Conservation (phyloP, 2,888 invertebrate species). For the Chrysotoxum bicinctum region DNA sequence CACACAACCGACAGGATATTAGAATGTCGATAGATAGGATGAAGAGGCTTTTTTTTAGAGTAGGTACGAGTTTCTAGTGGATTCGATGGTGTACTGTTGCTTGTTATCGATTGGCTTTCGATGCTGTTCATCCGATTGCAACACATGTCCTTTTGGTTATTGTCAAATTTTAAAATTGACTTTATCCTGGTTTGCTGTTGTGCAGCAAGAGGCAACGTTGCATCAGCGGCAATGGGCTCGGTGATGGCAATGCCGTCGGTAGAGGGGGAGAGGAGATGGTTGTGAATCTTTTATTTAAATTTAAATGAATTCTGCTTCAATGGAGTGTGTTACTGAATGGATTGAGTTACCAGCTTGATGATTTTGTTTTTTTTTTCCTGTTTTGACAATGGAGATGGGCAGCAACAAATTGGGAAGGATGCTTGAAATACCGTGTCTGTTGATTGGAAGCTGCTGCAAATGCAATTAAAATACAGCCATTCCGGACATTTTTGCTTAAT, state of each 20-base stretch:
- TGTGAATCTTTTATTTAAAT: conserved; percentile 61
- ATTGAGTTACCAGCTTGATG: conserved; percentile 25
- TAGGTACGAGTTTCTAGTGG: neutral
- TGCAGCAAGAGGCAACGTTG: neutral
- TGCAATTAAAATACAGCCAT: conserved; percentile 54
- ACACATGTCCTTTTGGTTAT: conserved; percentile 68
- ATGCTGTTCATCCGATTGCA: conserved; percentile 65
- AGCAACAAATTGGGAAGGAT: conserved; percentile 12
- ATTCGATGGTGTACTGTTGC: conserved; percentile 38
- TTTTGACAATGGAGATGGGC: conserved; percentile 22
- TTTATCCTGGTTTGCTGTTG: conserved; percentile 54
- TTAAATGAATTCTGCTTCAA: conserved; percentile 63
- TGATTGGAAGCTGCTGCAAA: conserved; percentile 45
- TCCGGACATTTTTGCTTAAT: conserved; percentile 1
- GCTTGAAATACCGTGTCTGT: conserved; percentile 4
- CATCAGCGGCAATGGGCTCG: neutral
- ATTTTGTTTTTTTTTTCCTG: neutral
- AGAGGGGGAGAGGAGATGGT: neutral
- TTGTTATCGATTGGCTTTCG: conserved; percentile 64
- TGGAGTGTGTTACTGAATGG: conserved; percentile 51
- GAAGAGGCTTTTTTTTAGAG: conserved; percentile 10
- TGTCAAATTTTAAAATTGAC: conserved; percentile 68
- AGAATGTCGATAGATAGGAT: conserved; percentile 58
- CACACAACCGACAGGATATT: conserved; percentile 64
- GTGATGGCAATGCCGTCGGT: neutral